Conservation (phyloP, 1,140 invertebrate species). For the Neodiprion virginianus region DNA sequence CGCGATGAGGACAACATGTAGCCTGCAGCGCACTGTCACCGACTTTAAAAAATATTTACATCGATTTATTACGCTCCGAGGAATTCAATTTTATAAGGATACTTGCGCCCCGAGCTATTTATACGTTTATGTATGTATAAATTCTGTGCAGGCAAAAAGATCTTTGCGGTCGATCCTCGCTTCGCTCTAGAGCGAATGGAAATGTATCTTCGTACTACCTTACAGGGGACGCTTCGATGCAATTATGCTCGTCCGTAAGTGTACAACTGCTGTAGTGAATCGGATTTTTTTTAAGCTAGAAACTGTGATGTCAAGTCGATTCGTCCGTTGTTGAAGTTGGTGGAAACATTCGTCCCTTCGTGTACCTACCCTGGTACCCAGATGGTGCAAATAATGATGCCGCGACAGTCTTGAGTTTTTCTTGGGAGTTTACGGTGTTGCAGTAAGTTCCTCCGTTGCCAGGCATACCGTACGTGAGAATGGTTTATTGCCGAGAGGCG, state of each 20-base stretch:
- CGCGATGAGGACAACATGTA: background rate
- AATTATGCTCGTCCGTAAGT: too few species aligned
- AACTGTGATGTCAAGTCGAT: too few species aligned
- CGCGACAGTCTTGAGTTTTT: background rate
- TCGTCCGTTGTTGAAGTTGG: too few species aligned
- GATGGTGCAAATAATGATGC: background rate
- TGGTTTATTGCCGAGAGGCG: conserved; percentile 34
- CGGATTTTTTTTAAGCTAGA: too few species aligned
- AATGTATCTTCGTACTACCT: background rate
- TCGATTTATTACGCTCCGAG: background rate
- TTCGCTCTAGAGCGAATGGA: background rate
- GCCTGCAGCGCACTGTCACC: conserved; percentile 2
- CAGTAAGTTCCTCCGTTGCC: conserved; percentile 20
- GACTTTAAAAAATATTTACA: background rate
- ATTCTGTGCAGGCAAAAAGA: background rate
- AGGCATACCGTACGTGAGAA: conserved; percentile 30
- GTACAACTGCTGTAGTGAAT: too few species aligned
- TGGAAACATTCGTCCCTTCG: background rate
- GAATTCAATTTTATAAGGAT: background rate
- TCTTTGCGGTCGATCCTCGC: background rate
- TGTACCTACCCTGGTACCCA: background rate
- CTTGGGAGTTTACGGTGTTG: conserved; percentile 36
- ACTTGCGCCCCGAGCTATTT: conserved; percentile 1
- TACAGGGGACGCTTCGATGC: too few species aligned
- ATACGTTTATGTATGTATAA: background rate